Conservation (phyloP, 2,888 invertebrate species). For the Bellardia pandia region DNA sequence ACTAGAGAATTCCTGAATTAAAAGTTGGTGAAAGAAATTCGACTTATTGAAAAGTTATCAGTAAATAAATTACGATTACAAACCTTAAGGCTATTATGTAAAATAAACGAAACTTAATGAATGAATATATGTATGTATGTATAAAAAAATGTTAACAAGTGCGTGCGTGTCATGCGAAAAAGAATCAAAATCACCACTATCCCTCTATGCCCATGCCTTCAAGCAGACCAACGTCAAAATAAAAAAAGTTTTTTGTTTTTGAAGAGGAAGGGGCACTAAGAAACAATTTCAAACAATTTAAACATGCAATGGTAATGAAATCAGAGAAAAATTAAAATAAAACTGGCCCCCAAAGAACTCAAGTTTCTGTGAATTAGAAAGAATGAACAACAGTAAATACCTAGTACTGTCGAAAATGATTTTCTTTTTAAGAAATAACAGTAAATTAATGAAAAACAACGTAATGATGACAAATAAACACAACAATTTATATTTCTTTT, state of each 20-base stretch:
- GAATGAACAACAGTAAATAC: neutral
- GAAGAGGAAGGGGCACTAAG: neutral
- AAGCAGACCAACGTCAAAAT: neutral
- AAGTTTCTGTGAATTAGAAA: neutral
- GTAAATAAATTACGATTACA: conserved; percentile 50
- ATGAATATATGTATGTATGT: conserved; percentile 1
- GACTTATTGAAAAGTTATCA: conserved; percentile 63
- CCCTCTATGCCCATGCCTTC: neutral
- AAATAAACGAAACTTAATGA: conserved; percentile 10
- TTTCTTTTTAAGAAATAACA: conserved; percentile 38
- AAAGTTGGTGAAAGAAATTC: conserved; percentile 37
- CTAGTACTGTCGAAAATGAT: neutral
- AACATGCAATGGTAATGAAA: conserved; percentile 53
- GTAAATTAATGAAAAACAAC: conserved; percentile 56
- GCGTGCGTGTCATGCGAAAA: conserved; percentile 50
- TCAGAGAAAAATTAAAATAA: conserved; percentile 7
- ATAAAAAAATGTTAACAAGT: conserved; percentile 23
- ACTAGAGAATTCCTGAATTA: neutral
- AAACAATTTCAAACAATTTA: conserved; percentile 33
- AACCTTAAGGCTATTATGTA: conserved; percentile 25
- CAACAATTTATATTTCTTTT: conserved; percentile 28
- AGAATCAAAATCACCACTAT: conserved; percentile 17
- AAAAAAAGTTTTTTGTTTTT: neutral
- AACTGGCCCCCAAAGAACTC: conserved; percentile 15
- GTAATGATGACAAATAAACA: conserved; percentile 65